Conservation (phyloP, 2,797 vertebrate species). For the Pseudocheirus occidentalis region DNA sequence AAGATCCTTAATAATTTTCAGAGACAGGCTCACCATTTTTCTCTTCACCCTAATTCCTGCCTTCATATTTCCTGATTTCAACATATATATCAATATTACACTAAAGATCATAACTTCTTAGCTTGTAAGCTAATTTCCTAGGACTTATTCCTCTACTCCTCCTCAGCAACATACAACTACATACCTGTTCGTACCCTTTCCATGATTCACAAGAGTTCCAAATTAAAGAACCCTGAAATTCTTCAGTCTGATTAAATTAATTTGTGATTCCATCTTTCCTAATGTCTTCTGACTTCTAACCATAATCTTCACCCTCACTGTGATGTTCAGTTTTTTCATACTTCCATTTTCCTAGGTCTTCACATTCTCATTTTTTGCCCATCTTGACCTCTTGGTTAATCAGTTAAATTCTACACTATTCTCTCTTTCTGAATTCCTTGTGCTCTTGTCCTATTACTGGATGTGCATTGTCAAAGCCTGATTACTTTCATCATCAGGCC, state of each 20-base stretch:
- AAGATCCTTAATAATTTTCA: not conserved
- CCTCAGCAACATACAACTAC: not conserved
- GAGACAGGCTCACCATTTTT: not conserved
- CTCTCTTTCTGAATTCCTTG: not conserved
- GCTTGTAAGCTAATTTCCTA: not conserved
- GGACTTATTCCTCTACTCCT: not conserved
- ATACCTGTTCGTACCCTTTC: not conserved
- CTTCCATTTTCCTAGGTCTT: not conserved
- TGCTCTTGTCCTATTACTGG: not conserved
- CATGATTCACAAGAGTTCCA: not conserved
- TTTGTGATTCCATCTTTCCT: not conserved
- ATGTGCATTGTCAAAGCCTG: not conserved
- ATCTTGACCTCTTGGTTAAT: not conserved
- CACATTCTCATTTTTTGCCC: not conserved
- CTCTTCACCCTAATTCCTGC: not conserved
- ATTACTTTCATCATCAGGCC: not conserved
- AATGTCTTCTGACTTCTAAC: not conserved
- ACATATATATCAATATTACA: not conserved
- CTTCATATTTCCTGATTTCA: not conserved
- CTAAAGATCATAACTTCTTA: not conserved
- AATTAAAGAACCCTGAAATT: not conserved
- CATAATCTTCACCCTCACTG: not conserved
- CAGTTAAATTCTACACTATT: not conserved
- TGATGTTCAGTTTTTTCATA: not conserved
- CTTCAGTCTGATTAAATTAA: not conserved